Percentiles rank a stretch among this genome's conserved stretches.
Evolutionary conservation across 2,797 vertebrate species (phyloP).

Genomic region (Amazona finschi): DNA sequence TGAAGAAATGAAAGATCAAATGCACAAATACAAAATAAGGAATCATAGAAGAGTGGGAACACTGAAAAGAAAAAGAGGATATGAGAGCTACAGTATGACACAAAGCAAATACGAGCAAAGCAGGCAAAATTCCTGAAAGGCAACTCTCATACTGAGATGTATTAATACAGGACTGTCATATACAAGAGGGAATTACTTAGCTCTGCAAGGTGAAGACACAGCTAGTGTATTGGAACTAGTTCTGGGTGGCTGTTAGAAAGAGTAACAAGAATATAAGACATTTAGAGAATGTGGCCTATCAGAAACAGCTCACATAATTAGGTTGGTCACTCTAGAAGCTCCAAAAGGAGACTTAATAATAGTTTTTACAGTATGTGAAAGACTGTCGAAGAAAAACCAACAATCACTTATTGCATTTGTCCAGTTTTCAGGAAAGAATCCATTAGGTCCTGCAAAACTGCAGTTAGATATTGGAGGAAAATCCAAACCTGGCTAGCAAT

Average conservation of each 20-base stretch:
- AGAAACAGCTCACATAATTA: not conserved
- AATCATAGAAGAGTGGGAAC: not conserved
- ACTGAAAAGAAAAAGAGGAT: not conserved
- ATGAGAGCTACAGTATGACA: not conserved
- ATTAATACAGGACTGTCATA: not conserved
- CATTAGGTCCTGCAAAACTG: not conserved
- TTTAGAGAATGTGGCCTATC: not conserved
- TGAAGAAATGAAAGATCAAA: slow-evolving; percentile 10
- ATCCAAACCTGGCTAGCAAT: not conserved
- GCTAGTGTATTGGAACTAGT: not conserved
- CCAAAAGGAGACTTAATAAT: not conserved
- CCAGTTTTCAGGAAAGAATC: not conserved
- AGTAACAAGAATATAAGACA: not conserved
- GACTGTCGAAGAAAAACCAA: not conserved
- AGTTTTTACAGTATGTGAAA: not conserved
- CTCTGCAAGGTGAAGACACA: not conserved
- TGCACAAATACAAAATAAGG: not conserved
- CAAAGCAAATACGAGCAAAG: not conserved
- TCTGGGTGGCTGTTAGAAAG: not conserved
- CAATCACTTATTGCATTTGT: not conserved
- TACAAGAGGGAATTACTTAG: not conserved
- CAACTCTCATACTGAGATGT: not conserved
- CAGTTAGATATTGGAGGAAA: not conserved
- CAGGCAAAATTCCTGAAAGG: not conserved
- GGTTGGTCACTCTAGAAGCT: not conserved